Percentiles rank a stretch among this genome's conserved stretches.
Conservation (phyloP, 2,888 invertebrate genomes). For the Chrysomela aeneicollis region DNA sequence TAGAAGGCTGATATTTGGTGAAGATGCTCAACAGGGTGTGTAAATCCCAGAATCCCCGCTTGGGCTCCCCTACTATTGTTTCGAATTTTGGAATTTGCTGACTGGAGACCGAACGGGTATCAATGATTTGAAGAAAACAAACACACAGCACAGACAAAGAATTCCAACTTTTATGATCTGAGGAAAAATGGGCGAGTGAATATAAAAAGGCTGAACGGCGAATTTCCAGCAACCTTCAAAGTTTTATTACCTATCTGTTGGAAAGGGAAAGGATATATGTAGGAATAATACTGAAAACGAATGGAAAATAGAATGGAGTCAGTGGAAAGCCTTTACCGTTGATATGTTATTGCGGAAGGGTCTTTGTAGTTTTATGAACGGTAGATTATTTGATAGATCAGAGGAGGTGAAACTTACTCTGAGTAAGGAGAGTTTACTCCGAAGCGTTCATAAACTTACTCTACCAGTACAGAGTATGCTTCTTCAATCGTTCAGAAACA, state of each 20-base stretch:
- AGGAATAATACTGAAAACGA: neutral
- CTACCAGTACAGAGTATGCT: too few species aligned
- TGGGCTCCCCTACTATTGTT: too few species aligned
- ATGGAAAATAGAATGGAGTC: slow-evolving; percentile 1
- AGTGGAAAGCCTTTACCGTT: neutral
- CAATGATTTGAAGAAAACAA: too few species aligned
- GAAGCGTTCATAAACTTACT: too few species aligned
- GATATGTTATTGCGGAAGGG: neutral
- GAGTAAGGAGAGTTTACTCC: too few species aligned
- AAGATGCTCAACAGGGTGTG: too few species aligned
- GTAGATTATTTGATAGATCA: neutral
- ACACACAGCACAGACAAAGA: neutral
- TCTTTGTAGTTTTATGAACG: neutral
- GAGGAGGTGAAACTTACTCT: too few species aligned
- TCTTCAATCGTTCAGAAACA: too few species aligned
- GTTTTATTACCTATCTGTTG: slow-evolving; percentile 7
- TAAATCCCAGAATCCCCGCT: too few species aligned
- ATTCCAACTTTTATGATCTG: neutral
- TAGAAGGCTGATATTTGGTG: too few species aligned
- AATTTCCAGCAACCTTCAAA: slow-evolving; percentile 1
- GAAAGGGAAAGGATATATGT: neutral
- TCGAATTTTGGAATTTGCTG: too few species aligned
- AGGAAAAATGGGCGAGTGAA: neutral
- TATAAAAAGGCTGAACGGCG: slow-evolving; percentile 1
- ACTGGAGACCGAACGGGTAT: too few species aligned